A percentile compares a stretch with the other conserved stretches of the same genome.
phyloP scores from a whole-genome alignment of 2,888 invertebrate genomes.

The Antitype chi region DNA sequence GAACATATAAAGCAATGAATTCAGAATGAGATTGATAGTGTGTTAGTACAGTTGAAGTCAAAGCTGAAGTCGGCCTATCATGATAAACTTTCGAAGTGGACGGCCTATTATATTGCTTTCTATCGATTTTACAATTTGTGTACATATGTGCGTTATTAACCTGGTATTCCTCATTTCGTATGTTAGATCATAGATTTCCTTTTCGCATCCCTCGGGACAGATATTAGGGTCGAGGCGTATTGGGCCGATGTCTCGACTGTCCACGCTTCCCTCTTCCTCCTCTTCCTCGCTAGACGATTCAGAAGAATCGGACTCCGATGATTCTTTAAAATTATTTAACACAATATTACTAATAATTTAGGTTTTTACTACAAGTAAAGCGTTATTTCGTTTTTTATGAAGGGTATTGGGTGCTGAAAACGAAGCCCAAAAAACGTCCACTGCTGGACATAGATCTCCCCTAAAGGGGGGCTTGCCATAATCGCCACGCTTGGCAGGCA shows the following conservation, averaged over 20 bases:
- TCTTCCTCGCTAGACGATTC: constrained; percentile 91
- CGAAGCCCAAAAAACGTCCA: too few relatives aligned
- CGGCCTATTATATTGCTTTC: not conserved
- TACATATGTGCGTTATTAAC: constrained; percentile 69
- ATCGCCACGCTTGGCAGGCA: too few relatives aligned
- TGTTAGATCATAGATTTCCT: constrained; percentile 92
- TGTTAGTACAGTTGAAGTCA: not conserved
- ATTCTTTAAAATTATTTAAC: constrained; percentile 67
- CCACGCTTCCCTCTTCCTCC: constrained; percentile 91
- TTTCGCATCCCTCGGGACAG: constrained; percentile 94
- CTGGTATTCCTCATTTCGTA: constrained; percentile 92
- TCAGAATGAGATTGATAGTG: too few relatives aligned
- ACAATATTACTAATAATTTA: not conserved
- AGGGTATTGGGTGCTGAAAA: not conserved
- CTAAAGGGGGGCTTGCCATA: too few relatives aligned
- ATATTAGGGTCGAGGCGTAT: constrained; percentile 93
- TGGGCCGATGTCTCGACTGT: constrained; percentile 92
- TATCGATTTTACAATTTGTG: not conserved
- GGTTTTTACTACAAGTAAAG: not conserved
- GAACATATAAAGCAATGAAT: too few relatives aligned
- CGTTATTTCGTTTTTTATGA: not conserved
- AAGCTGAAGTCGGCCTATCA: not conserved
- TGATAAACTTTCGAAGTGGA: not conserved
- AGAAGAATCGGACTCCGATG: constrained; percentile 86
- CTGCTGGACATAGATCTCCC: too few relatives aligned